Evolutionary conservation across 2,797 vertebrate genomes (phyloP).

Genomic region (Brachymystax lenok): DNA sequence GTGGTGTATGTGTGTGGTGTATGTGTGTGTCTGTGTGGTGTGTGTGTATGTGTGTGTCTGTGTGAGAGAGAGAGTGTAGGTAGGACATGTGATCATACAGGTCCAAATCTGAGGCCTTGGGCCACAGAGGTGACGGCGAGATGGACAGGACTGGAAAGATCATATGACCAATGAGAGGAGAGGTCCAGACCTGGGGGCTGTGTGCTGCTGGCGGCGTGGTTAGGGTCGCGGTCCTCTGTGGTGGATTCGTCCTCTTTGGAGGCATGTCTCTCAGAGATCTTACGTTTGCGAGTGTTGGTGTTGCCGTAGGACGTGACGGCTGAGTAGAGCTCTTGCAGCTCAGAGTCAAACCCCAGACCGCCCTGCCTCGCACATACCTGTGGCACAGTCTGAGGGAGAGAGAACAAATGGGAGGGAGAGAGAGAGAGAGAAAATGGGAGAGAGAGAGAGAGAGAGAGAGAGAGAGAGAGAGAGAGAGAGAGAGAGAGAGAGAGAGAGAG

Average conservation of each 20-base stretch:
- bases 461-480: not conserved
- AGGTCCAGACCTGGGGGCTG: slow-evolving; percentile 35
- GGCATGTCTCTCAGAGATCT: slow-evolving; percentile 14
- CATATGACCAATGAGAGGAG: not conserved
- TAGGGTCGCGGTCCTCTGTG: not conserved
- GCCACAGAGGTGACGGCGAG: not conserved
- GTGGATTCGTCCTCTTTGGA: slow-evolving; percentile 2
- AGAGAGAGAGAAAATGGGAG: not conserved
- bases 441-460: not conserved
- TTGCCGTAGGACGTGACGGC: slow-evolving; percentile 37
- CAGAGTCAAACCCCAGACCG: slow-evolving; percentile 36
- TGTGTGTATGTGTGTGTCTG: not conserved
- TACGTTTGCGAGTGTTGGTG: slow-evolving; percentile 52
- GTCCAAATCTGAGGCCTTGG: not conserved
- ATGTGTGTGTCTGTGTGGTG: too few species aligned
- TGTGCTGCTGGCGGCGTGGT: slow-evolving; percentile 3
- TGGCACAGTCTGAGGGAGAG: slow-evolving; percentile 55
- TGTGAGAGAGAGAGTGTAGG: not conserved
- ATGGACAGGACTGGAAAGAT: not conserved
- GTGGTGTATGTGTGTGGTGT: not conserved
- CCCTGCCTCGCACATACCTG: slow-evolving; percentile 26
- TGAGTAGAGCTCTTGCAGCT: slow-evolving; percentile 64
- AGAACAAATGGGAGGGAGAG: not conserved
- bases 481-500: not conserved
- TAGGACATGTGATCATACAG: not conserved